Evolutionary conservation across 2,113 vertebrate species (phyloP), one percentile per base, ranked within the genome.

Genomic region (Lipophrys pholis): DNA sequence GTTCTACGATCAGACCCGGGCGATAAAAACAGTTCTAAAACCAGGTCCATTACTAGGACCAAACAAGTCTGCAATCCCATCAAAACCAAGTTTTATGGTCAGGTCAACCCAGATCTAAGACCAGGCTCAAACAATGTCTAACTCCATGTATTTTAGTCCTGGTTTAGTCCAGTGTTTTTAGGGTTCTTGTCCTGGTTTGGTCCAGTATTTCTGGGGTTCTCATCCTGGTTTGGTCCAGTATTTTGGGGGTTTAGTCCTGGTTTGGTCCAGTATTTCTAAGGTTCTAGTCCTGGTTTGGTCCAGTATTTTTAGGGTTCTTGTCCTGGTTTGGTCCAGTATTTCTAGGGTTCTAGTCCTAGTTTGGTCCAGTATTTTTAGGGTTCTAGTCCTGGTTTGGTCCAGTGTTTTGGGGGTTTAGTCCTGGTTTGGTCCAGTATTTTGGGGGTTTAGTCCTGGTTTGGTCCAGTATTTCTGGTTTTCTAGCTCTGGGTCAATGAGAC

Each of bases 141-240:
- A 4, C 21, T 30, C 4, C 21, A 45, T 12, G 42, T 45, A 11
- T 45, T 43, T n/a, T 12, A 41, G 1, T n/a, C 11, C 4, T 0
- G 36, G 30, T 54, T 54, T 30, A 4, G 21, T 30, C 21, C 21
- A 30, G 9, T 36, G 35, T 35, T 8, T 8, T 12, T 45, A 7
- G 14, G 12, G 45, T 48, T n/a, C 4, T 48, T 0, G 6, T 14
- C 3, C 45, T n/a, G 14, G 14, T 48, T n/a, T 6, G 14, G 14
- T 8, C 15, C 0, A 2, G 3, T n/a, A 0, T 45, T 15, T 1
- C 39, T 2, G 5, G 4, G 6, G 2, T 9, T 14, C 6, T 17
- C 30, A 8, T 0, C n/a, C 14, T 2, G 8, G 16, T 49, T 15
- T 40, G n/a, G 17, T 12, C 3, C 2, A 2, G 0, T 21, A 7